phyloP scores from a whole-genome alignment of 2,888 invertebrate species.

The Sminthurides aquaticus region DNA sequence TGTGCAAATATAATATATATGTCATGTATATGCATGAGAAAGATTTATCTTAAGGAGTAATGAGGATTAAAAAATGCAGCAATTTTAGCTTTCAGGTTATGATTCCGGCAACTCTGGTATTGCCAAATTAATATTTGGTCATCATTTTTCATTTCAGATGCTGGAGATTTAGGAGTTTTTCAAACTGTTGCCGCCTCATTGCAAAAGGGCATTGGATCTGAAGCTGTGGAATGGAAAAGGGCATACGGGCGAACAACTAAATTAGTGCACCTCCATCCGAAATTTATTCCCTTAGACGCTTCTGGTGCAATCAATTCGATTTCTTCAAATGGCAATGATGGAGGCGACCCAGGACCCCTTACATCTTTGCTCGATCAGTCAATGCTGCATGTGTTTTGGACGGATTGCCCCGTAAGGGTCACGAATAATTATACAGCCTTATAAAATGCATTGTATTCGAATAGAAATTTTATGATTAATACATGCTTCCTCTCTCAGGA shows the following conservation, averaged over 20 bases:
- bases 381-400: slow-evolving; percentile 89
- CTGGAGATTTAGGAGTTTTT: slow-evolving; percentile 77
- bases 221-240: slow-evolving; percentile 84
- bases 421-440: too few relatives aligned
- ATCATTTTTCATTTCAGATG: slow-evolving; percentile 59
- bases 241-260: slow-evolving; percentile 79
- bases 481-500: slow-evolving; percentile 58
- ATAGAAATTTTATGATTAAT: not conserved
- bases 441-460: not conserved
- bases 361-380: slow-evolving; percentile 68
- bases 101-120: not conserved
- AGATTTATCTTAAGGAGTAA: too few relatives aligned
- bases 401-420: slow-evolving; percentile 75
- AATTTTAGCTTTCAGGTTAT: too few relatives aligned
- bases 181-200: slow-evolving; percentile 71
- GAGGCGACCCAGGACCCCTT: slow-evolving; percentile 35
- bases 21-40: too few relatives aligned
- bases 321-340: slow-evolving; percentile 15
- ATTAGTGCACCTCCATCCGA: slow-evolving; percentile 60
- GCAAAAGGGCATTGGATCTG: slow-evolving; percentile 71
- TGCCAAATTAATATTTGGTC: too few relatives aligned
- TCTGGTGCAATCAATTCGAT: slow-evolving; percentile 54
- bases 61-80: too few relatives aligned
- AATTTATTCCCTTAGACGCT: slow-evolving; percentile 39
- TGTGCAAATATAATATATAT: too few relatives aligned